These are phyloP conservation scores for Poeciliopsis gracilis DNA, from an alignment of 2,797 vertebrate genomes.

Conservation along the genomic window DNA sequence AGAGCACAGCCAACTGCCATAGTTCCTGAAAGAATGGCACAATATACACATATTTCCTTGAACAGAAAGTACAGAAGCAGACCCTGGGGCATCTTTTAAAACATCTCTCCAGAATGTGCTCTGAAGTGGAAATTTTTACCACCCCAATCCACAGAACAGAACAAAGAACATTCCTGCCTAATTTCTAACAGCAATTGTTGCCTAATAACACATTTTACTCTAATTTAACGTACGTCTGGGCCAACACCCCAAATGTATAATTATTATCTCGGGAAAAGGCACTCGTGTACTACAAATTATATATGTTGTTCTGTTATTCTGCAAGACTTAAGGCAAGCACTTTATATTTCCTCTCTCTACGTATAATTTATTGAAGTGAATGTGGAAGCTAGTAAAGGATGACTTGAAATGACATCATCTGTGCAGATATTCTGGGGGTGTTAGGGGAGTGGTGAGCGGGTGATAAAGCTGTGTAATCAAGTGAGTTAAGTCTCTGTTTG, in stretches of 20 bases:
- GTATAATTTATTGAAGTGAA: constrained; percentile 56
- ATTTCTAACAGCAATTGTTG: constrained; percentile 42
- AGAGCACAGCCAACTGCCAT: constrained; percentile 51
- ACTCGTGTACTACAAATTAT: constrained; percentile 34
- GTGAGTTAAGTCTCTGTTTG: constrained; percentile 67
- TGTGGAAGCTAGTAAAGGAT: constrained; percentile 57
- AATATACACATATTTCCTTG: constrained; percentile 53
- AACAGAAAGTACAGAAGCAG: constrained; percentile 51
- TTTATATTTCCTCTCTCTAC: constrained; percentile 40
- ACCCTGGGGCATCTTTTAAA: constrained; percentile 60
- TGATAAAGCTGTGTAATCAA: constrained; percentile 67
- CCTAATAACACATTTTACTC: constrained; percentile 39
- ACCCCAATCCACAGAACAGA: constrained; percentile 26
- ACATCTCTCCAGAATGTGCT: constrained; percentile 48
- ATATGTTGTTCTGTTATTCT: constrained; percentile 44
- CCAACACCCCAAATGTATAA: constrained; percentile 46
- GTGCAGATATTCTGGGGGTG: constrained; percentile 57
- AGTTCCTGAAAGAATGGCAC: constrained; percentile 46
- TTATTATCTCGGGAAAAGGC: constrained; percentile 41
- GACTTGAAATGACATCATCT: constrained; percentile 69
- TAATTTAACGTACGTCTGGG: constrained; percentile 29
- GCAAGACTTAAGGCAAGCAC: constrained; percentile 24
- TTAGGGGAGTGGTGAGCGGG: constrained; percentile 40
- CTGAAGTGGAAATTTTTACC: constrained; percentile 57
- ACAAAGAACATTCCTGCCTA: constrained; percentile 24